phyloP scores from a whole-genome alignment of 1,140 invertebrate species.

The Scaptomyza pallida region DNA sequence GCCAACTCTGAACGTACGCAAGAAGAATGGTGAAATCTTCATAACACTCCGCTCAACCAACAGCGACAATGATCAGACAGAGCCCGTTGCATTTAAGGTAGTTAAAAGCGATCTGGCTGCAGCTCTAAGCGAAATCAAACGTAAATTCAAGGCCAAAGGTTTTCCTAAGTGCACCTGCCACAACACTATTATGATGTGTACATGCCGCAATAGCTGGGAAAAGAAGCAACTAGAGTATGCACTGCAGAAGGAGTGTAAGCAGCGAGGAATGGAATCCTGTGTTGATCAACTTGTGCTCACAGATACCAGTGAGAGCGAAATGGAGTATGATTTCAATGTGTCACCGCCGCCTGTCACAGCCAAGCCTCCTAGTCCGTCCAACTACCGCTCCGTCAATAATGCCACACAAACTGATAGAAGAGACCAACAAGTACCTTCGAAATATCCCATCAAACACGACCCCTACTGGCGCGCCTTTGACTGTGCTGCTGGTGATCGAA shows the following conservation, averaged over 20 bases:
- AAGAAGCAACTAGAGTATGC: constrained; percentile 55
- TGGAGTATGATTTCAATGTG: constrained; percentile 69
- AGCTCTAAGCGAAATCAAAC: constrained; percentile 51
- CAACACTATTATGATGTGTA: constrained; percentile 64
- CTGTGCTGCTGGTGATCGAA: constrained; percentile 55
- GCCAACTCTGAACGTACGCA: constrained; percentile 64
- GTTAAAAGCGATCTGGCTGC: constrained; percentile 58
- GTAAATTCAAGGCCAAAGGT: constrained; percentile 55
- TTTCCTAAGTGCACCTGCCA: constrained; percentile 71
- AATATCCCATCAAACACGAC: constrained; percentile 21
- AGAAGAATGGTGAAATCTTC: constrained; percentile 60
- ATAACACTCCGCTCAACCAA: constrained; percentile 59
- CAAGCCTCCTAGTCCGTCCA: background rate
- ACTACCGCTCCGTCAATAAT: constrained; percentile 13
- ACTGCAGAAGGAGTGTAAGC: constrained; percentile 44
- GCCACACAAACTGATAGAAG: constrained; percentile 53
- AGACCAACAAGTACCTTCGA: constrained; percentile 2
- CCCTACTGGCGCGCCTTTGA: constrained; percentile 42
- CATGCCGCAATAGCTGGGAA: constrained; percentile 53
- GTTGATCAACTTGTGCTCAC: constrained; percentile 61
- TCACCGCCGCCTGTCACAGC: constrained; percentile 46
- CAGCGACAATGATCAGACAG: constrained; percentile 23
- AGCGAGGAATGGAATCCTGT: constrained; percentile 38
- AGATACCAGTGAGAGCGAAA: constrained; percentile 72
- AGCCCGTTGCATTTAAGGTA: constrained; percentile 73